Conservation (phyloP, 2,888 invertebrate species). For the Aphodius granarius region DNA sequence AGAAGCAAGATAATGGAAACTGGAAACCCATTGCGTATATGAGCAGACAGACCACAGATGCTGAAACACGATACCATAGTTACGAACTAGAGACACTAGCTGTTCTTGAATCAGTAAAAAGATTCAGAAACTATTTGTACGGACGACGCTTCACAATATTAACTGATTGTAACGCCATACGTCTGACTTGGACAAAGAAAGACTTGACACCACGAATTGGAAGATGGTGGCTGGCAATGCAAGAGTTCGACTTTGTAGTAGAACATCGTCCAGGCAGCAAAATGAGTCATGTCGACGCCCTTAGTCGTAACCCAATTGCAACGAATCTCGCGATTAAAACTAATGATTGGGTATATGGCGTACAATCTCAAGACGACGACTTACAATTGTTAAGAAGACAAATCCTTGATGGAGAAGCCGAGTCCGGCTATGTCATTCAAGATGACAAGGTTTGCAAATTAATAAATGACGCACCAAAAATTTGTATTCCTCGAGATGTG, state of each 20-base stretch:
- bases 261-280: slow-evolving; percentile 31
- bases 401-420: no score
- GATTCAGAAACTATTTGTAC: slow-evolving; percentile 30
- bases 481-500: slow-evolving; percentile 24
- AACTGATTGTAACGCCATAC: slow-evolving; percentile 34
- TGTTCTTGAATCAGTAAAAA: slow-evolving; percentile 31
- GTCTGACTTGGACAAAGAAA: slow-evolving; percentile 29
- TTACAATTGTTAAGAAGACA: no score
- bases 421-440: neutral
- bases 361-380: no score
- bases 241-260: slow-evolving; percentile 36
- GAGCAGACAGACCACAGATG: slow-evolving; percentile 31
- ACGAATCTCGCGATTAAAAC: no score
- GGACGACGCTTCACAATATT: slow-evolving; percentile 33
- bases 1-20: slow-evolving; percentile 5
- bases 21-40: slow-evolving; percentile 3
- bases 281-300: slow-evolving; percentile 36
- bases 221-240: slow-evolving; percentile 32
- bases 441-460: neutral
- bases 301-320: slow-evolving; percentile 23
- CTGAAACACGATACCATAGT: slow-evolving; percentile 36
- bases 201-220: slow-evolving; percentile 35
- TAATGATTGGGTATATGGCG: no score
- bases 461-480: slow-evolving; percentile 13
- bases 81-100: slow-evolving; percentile 36